Evolutionary conservation across 2,888 invertebrate genomes (phyloP).

Genomic region (Metacarcinus magister): DNA sequence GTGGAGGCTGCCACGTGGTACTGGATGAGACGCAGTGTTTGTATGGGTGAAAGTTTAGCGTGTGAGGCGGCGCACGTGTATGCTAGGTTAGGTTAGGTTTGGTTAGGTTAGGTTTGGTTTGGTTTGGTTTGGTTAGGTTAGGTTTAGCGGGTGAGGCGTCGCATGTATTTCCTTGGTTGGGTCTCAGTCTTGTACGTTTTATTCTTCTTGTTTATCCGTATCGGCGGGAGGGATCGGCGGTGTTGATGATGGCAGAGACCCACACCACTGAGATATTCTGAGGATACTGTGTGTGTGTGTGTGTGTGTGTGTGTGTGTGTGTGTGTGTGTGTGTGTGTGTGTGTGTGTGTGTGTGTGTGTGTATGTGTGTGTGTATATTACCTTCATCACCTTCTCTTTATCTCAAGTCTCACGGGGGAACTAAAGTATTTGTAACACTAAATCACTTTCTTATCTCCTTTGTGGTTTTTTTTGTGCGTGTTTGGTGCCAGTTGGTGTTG

Average conservation of each 20-base stretch:
- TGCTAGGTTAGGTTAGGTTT: too few relatives aligned
- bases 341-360: not conserved
- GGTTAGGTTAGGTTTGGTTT: too few relatives aligned
- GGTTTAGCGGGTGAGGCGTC: not conserved
- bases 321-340: conserved; percentile 52
- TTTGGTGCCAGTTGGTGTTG: not conserved
- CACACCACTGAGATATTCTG: not conserved
- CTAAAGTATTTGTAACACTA: not conserved
- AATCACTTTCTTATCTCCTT: not conserved
- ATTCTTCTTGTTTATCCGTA: not conserved
- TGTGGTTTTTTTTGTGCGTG: not conserved
- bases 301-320: conserved; percentile 56
- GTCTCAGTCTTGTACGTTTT: not conserved
- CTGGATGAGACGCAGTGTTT: too few relatives aligned
- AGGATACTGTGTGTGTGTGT: conserved; percentile 8
- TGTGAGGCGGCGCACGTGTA: too few relatives aligned
- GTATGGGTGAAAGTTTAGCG: too few relatives aligned
- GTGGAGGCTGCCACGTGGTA: too few relatives aligned
- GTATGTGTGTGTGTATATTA: not conserved
- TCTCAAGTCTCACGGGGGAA: not conserved
- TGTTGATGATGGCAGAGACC: not conserved
- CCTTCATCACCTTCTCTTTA: not conserved
- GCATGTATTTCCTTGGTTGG: not conserved
- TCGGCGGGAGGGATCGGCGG: not conserved
- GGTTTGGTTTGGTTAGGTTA: too few relatives aligned